phyloP scores from a whole-genome alignment of 2,888 invertebrate species.

The Xanthia icteritia region DNA sequence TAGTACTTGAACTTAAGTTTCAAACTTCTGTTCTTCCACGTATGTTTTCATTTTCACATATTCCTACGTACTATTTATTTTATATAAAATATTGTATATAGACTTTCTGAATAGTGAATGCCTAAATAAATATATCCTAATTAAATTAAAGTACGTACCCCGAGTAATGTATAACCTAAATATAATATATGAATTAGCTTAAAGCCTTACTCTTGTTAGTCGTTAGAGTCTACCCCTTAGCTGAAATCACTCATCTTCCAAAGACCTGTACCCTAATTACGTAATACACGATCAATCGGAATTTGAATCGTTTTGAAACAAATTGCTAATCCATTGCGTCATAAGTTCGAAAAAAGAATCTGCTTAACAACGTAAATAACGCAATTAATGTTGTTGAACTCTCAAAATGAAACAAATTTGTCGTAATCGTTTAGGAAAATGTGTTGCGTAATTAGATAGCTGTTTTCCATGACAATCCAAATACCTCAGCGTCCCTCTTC shows the following conservation, averaged over 20 bases:
- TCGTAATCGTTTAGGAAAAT: too few species aligned
- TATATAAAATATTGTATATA: slow-evolving; percentile 44
- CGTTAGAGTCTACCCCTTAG: slow-evolving; percentile 33
- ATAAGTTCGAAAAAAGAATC: too few species aligned
- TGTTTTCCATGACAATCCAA: slow-evolving; percentile 69
- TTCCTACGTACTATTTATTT: slow-evolving; percentile 21
- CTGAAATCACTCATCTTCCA: slow-evolving; percentile 57
- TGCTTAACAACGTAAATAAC: too few species aligned
- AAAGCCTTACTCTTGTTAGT: slow-evolving; percentile 55
- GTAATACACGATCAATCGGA: too few species aligned
- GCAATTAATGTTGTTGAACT: too few species aligned
- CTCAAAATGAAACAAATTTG: too few species aligned
- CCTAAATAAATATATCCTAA: slow-evolving; percentile 45
- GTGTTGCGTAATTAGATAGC: too few species aligned
- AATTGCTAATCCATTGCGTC: too few species aligned
- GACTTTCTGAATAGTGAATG: slow-evolving; percentile 27
- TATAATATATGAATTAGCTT: slow-evolving; percentile 39
- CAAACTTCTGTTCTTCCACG: slow-evolving; percentile 37
- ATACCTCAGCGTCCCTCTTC: slow-evolving; percentile 68
- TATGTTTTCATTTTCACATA: slow-evolving; percentile 9
- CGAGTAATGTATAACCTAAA: slow-evolving; percentile 10
- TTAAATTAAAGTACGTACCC: slow-evolving; percentile 41
- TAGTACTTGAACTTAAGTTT: slow-evolving; percentile 34
- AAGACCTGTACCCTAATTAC: too few species aligned
- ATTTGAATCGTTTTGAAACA: too few species aligned